These are phyloP conservation scores for Denticeps clupeoides DNA, from an alignment of 2,797 vertebrate species.

Conservation along the genomic window DNA sequence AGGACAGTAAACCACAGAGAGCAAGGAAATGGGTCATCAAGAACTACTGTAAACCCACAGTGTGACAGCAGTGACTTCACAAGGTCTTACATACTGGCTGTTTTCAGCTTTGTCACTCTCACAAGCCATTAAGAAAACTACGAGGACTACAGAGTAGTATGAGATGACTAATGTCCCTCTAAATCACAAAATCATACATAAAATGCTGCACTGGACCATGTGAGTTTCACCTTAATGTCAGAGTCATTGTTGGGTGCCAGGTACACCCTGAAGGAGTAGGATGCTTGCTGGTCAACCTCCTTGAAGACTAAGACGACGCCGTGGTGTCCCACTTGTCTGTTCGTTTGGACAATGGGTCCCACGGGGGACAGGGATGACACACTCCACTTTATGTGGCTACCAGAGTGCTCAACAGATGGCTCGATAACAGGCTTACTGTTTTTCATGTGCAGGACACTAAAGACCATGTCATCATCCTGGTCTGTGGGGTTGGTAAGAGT, in stretches of 20 bases:
- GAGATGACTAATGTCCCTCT: too few species aligned
- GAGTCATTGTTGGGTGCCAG: conserved; percentile 74
- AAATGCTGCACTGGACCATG: neutral
- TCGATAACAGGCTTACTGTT: conserved; percentile 52
- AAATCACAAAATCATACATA: too few species aligned
- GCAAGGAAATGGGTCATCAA: too few species aligned
- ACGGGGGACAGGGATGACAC: conserved; percentile 76
- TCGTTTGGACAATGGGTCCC: conserved; percentile 64
- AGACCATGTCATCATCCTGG: conserved; percentile 48
- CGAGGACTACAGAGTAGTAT: too few species aligned
- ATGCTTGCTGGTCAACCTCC: conserved; percentile 47
- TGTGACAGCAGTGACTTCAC: too few species aligned
- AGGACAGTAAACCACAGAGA: too few species aligned
- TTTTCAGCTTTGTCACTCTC: too few species aligned
- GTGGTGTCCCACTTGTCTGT: conserved; percentile 54
- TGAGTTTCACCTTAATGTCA: conserved; percentile 62
- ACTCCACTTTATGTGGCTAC: conserved; percentile 70
- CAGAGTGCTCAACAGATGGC: conserved; percentile 59
- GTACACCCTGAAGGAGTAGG: conserved; percentile 71
- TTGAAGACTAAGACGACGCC: conserved; percentile 76
- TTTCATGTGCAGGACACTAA: conserved; percentile 74
- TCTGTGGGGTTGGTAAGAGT: conserved; percentile 36
- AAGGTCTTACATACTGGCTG: too few species aligned
- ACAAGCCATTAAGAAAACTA: too few species aligned
- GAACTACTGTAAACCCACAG: too few species aligned